Conservation (phyloP, 2,797 vertebrate genomes). For the Bovichtus variegatus region DNA sequence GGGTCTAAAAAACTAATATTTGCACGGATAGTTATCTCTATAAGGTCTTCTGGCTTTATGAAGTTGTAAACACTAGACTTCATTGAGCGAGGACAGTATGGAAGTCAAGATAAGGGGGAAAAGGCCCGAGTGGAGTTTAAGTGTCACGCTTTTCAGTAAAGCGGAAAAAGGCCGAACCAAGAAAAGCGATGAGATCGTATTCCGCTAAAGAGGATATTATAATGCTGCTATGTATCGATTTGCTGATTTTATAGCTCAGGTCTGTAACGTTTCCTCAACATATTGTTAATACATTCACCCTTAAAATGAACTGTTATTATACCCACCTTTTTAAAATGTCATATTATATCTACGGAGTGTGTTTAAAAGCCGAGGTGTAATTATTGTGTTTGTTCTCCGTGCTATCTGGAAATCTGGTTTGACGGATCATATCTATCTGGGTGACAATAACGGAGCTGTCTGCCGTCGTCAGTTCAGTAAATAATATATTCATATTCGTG, state of each 20-base stretch:
- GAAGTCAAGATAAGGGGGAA: conserved; percentile 65
- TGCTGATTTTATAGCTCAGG: neutral
- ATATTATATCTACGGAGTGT: neutral
- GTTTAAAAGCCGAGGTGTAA: neutral
- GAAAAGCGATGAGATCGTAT: conserved; percentile 9
- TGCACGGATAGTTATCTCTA: conserved; percentile 73
- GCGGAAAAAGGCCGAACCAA: conserved; percentile 33
- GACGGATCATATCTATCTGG: conserved; percentile 1
- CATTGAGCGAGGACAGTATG: conserved; percentile 63
- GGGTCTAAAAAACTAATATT: conserved; percentile 53
- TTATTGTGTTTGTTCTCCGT: neutral
- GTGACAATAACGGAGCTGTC: neutral
- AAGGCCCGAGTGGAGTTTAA: conserved; percentile 42
- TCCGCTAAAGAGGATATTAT: neutral
- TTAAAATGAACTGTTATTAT: neutral
- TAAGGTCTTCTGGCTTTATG: conserved; percentile 66
- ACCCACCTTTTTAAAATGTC: neutral
- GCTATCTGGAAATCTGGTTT: neutral
- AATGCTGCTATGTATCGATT: neutral
- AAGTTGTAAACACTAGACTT: conserved; percentile 68
- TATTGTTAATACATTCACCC: neutral
- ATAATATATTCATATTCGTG: conserved; percentile 10
- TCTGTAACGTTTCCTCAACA: neutral
- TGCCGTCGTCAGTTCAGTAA: neutral
- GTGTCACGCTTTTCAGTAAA: conserved; percentile 58